These are phyloP conservation scores for Neosilurus hyrtlii DNA, from an alignment of 2,797 vertebrate genomes.

Conservation along the genomic window DNA sequence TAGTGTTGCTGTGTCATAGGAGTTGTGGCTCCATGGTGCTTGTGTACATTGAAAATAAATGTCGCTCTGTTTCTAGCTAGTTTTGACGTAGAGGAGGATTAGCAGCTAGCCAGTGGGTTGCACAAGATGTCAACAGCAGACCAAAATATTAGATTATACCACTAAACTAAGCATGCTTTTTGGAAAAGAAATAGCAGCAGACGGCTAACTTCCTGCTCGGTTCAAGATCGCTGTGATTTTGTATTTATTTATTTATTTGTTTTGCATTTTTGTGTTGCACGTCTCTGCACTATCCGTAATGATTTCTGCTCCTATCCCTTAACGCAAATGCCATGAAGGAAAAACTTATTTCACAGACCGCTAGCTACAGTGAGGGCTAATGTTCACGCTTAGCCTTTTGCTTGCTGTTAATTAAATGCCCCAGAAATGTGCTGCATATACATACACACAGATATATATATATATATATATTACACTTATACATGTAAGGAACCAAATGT, in stretches of 20 bases:
- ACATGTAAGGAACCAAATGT: neutral
- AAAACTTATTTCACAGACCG: constrained; percentile 67
- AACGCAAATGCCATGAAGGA: constrained; percentile 59
- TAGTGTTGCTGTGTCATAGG: neutral
- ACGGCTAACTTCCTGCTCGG: neutral
- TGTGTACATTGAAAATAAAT: neutral
- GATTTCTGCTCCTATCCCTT: neutral
- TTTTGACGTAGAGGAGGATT: neutral
- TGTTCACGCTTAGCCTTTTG: constrained; percentile 46
- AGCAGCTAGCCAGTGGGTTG: neutral
- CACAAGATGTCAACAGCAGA: too few relatives aligned
- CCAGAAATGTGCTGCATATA: neutral
- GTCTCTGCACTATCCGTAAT: neutral
- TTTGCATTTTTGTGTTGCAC: neutral
- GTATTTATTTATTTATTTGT: neutral
- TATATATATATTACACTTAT: neutral
- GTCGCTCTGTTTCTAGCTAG: neutral
- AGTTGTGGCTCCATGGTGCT: neutral
- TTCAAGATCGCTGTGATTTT: neutral
- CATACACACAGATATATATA: too few relatives aligned
- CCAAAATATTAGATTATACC: neutral
- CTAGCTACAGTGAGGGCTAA: constrained; percentile 55
- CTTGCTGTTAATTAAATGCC: constrained; percentile 66
- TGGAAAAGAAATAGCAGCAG: neutral
- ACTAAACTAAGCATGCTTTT: neutral